A percentile compares a stretch with the other conserved stretches of the same genome.
Evolutionary conservation across 2,797 vertebrate genomes (phyloP).

Genomic region (Diglossa cyanea): DNA sequence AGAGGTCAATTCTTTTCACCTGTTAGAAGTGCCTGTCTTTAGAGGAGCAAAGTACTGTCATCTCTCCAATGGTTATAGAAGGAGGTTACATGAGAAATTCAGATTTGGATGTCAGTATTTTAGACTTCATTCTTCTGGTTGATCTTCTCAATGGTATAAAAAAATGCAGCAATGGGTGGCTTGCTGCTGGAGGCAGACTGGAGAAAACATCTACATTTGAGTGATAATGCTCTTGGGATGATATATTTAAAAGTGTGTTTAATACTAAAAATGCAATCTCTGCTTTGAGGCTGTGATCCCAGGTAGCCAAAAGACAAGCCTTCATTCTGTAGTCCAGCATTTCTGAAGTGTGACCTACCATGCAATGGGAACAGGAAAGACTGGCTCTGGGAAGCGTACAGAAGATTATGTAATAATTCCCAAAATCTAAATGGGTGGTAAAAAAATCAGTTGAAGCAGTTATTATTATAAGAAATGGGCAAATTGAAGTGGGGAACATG

Average conservation of each 20-base stretch:
- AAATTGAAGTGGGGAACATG: not conserved
- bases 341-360: not conserved
- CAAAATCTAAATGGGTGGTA: not conserved
- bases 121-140: not conserved
- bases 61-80: not conserved
- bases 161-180: not conserved
- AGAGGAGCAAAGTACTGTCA: not conserved
- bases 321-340: not conserved
- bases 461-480: not conserved
- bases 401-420: not conserved
- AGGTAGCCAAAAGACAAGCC: not conserved
- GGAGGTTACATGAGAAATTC: not conserved
- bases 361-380: not conserved
- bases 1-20: not conserved
- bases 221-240: not conserved
- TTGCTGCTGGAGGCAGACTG: not conserved
- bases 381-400: not conserved
- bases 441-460: not conserved
- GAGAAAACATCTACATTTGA: not conserved
- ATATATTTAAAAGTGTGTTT: not conserved
- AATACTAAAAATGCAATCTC: not conserved
- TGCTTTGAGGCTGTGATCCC: not conserved
- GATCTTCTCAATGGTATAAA: not conserved
- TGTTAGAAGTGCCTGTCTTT: not conserved
- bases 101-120: not conserved